Percentiles rank a stretch among this genome's conserved stretches.
These are phyloP conservation scores for Decapterus maruadsi DNA, from an alignment of 2,797 vertebrate species.

Conservation along the genomic window DNA sequence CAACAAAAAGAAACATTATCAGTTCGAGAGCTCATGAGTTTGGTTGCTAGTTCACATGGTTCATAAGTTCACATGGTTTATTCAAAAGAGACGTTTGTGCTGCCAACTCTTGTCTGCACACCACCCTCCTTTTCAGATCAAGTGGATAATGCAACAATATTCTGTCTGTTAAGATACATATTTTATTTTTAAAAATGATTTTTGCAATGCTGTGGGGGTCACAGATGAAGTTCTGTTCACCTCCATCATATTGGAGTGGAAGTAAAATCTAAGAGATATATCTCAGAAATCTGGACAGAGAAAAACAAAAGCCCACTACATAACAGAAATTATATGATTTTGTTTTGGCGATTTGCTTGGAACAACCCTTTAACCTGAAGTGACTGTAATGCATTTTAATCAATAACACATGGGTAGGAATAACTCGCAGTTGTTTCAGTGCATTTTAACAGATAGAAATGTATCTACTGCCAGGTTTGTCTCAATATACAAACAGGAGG, in stretches of 20 bases:
- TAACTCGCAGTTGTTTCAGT: background rate
- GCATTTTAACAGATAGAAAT: constrained; percentile 31
- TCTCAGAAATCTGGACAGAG: background rate
- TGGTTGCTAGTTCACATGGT: background rate
- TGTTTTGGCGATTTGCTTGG: background rate
- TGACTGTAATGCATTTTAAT: constrained; percentile 17
- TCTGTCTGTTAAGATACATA: background rate
- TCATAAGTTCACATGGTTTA: background rate
- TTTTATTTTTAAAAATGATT: background rate
- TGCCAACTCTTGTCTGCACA: no score
- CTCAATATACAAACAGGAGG: constrained; percentile 72
- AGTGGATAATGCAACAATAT: background rate
- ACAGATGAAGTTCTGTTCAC: background rate
- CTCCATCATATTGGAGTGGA: background rate
- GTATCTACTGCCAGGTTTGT: constrained; percentile 25
- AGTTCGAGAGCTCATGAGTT: background rate
- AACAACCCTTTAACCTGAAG: background rate
- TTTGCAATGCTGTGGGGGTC: background rate
- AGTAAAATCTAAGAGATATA: background rate
- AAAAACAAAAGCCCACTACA: background rate
- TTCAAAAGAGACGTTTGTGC: background rate
- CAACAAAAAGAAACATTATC: background rate
- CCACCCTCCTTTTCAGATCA: background rate
- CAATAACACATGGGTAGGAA: background rate
- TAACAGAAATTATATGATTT: constrained; percentile 5